A percentile compares a stretch with the other conserved stretches of the same genome.
phyloP scores from a whole-genome alignment of 2,797 vertebrate species.

The Sebastiscus albofasciatus region DNA sequence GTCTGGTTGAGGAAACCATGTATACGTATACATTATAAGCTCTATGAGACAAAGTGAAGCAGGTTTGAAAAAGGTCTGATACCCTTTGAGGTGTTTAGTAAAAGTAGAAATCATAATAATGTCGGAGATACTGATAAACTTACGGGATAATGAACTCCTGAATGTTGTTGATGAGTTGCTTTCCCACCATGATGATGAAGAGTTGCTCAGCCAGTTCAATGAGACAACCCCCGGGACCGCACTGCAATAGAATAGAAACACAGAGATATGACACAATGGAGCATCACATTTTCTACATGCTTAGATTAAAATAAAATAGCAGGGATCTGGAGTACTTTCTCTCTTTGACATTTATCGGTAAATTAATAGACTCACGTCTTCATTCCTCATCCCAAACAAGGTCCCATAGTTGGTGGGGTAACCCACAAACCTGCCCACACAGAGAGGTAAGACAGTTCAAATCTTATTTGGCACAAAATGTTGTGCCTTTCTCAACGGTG shows the following conservation, averaged over 20 bases:
- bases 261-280: not conserved
- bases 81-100: not conserved
- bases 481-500: not conserved
- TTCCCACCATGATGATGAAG: slow-evolving; percentile 89
- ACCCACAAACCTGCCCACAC: slow-evolving; percentile 81
- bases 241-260: slow-evolving; percentile 69
- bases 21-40: not conserved
- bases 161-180: slow-evolving; percentile 85
- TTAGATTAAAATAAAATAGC: not conserved
- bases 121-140: slow-evolving; percentile 28
- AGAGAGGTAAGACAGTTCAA: not conserved
- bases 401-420: slow-evolving; percentile 86
- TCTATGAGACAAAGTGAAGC: not conserved
- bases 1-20: not conserved
- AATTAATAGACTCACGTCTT: slow-evolving; percentile 80
- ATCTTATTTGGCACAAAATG: not conserved
- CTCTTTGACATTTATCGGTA: not conserved
- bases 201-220: slow-evolving; percentile 87
- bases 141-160: slow-evolving; percentile 87
- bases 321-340: not conserved
- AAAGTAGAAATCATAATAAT: not conserved
- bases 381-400: slow-evolving; percentile 86
- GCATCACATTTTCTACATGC: not conserved
- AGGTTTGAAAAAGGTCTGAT: not conserved
- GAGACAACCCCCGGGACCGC: slow-evolving; percentile 84